Evolutionary conservation across 2,888 invertebrate genomes (phyloP), one percentile per base, ranked within the genome.

Genomic region (Diplolepis rosae): DNA sequence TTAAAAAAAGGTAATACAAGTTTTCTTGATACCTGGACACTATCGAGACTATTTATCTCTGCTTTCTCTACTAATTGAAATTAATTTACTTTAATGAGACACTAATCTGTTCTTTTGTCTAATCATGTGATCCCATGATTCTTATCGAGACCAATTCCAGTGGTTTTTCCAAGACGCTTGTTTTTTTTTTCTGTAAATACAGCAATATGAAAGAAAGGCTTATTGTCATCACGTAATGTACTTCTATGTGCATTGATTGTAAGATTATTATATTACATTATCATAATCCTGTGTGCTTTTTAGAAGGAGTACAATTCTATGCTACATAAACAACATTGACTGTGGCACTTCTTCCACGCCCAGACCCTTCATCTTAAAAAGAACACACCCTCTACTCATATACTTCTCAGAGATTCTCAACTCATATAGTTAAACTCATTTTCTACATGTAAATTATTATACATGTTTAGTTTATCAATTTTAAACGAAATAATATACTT

Each of bases 361-460:
- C 35, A 22, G 24, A 22, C 39, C 39, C 22, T 32, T n/a, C 24
- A 61, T 22, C n/a, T 61, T 35, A 11, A n/a, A 61, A n/a, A n/a
- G 61, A 61, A 39, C 39, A 39, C 61, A 39, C 61, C 39, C 61
- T 61, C 61, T 7, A 9, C 9, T 45, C n/a, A n/a, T 45, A 18
- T 45, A 18, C 2, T 22, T 27, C 6, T 54, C 54, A 61, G 61
- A 4, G 39, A 27, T 9, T 61, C 61, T 61, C 61, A 61, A 39
- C 39, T 61, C 24, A 35, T 24, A 45, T 45, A 18, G 18, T 45
- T 45, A 1, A 32, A 9, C 9, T 0, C 18, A 18, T 18, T 45
- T 45, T 7, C n/a, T n/a, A n/a, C n/a, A n/a, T n/a, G n/a, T n/a
- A n/a, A n/a, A n/a, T n/a, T n/a, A n/a, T n/a, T n/a, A n/a, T n/a